These are phyloP conservation scores for Larimichthys polyactis DNA, from an alignment of 2,113 vertebrate genomes.

Conservation along the genomic window DNA sequence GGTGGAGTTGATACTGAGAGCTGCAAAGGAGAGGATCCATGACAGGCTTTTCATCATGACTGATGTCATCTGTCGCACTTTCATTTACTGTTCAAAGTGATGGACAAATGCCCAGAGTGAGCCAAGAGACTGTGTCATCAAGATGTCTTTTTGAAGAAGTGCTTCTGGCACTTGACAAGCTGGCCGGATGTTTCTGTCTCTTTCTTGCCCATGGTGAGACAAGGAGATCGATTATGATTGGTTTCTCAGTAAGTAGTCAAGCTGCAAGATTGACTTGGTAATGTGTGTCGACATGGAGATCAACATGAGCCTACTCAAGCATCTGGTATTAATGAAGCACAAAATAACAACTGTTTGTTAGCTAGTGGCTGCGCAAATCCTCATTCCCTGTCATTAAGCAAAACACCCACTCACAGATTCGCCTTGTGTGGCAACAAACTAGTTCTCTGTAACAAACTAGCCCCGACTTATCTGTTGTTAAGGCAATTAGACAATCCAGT, in stretches of 20 bases:
- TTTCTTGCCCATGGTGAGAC: slow-evolving; percentile 12
- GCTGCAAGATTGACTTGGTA: slow-evolving; percentile 69
- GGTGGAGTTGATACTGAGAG: slow-evolving; percentile 36
- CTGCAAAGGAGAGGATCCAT: slow-evolving; percentile 24
- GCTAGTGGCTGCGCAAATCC: slow-evolving; percentile 36
- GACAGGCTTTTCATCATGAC: slow-evolving; percentile 63
- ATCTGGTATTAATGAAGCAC: slow-evolving; percentile 77
- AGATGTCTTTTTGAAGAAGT: slow-evolving; percentile 69
- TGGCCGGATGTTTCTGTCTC: slow-evolving; percentile 46
- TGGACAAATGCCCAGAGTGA: slow-evolving; percentile 67
- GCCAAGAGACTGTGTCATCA: slow-evolving; percentile 65
- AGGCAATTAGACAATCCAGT: slow-evolving; percentile 30
- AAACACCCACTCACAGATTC: slow-evolving; percentile 31
- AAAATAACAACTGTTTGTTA: slow-evolving; percentile 70
- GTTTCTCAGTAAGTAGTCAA: slow-evolving; percentile 63
- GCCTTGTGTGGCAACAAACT: slow-evolving; percentile 34
- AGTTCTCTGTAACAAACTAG: slow-evolving; percentile 8
- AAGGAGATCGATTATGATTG: slow-evolving; percentile 74
- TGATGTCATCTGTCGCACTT: slow-evolving; percentile 68
- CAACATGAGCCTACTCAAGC: slow-evolving; percentile 64
- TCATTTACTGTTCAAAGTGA: slow-evolving; percentile 74
- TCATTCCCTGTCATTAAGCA: slow-evolving; percentile 53
- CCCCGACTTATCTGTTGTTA: slow-evolving; percentile 28
- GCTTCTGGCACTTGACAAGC: slow-evolving; percentile 70
- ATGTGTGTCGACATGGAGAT: slow-evolving; percentile 75